Evolutionary conservation across 2,888 invertebrate genomes (phyloP).

Genomic region (Trichopria drosophilae): DNA sequence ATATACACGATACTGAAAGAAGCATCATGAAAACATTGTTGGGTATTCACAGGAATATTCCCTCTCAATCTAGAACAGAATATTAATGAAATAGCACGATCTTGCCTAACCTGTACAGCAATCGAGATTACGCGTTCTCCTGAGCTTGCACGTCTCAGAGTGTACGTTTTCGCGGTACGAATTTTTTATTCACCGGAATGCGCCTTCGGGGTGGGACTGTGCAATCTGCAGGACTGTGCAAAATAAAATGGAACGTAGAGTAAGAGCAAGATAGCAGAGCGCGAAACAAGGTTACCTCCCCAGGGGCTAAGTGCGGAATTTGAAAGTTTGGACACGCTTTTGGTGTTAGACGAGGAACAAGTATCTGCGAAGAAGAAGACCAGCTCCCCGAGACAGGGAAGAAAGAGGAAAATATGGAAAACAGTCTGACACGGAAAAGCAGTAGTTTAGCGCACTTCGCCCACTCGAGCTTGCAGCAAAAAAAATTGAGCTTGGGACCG

Average conservation of each 20-base stretch:
- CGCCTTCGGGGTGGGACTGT: too few species aligned
- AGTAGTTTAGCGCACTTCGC: conserved; percentile 4
- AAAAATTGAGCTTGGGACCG: neutral
- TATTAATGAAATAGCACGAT: too few species aligned
- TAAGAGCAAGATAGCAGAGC: conserved; percentile 12
- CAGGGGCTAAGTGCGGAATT: conserved; percentile 40
- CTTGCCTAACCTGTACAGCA: too few species aligned
- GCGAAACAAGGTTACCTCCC: too few species aligned
- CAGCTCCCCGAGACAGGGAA: neutral
- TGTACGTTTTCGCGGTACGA: too few species aligned
- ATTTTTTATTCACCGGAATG: too few species aligned
- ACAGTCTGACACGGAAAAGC: conserved; percentile 3
- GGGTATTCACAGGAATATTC: too few species aligned
- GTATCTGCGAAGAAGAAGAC: conserved; percentile 26
- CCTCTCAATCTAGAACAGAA: too few species aligned
- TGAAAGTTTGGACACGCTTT: conserved; percentile 52
- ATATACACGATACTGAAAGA: too few species aligned
- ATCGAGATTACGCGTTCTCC: too few species aligned
- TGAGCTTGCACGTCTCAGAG: too few species aligned
- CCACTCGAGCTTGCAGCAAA: neutral
- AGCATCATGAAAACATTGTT: too few species aligned
- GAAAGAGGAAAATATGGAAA: neutral
- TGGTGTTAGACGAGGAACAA: conserved; percentile 40
- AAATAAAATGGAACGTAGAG: conserved; percentile 23
- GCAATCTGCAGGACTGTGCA: conserved; percentile 31